These are phyloP conservation scores for Bombus haemorrhoidalis DNA, from an alignment of 1,140 invertebrate species.

Conservation along the genomic window DNA sequence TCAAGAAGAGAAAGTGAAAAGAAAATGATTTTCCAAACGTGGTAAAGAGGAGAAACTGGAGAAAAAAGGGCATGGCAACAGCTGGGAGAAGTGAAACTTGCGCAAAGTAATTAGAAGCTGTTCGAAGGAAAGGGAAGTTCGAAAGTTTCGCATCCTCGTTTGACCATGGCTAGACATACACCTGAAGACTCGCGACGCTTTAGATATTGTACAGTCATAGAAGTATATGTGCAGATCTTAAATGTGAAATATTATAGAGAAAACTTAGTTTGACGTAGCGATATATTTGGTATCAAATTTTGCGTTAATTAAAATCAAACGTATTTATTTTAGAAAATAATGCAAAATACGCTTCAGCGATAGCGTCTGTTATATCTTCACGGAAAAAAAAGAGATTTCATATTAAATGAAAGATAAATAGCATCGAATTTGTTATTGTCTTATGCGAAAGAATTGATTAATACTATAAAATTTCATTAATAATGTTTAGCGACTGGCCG, in stretches of 20 bases:
- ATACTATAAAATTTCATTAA: too few species aligned
- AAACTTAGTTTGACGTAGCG: too few species aligned
- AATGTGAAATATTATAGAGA: background rate
- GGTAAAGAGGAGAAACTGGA: background rate
- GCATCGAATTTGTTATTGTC: too few species aligned
- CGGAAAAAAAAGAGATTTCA: too few species aligned
- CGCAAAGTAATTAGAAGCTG: constrained; percentile 25
- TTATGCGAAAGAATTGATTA: too few species aligned
- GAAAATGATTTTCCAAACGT: constrained; percentile 11
- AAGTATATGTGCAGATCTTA: background rate
- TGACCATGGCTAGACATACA: background rate
- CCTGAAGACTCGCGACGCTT: background rate
- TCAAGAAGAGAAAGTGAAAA: constrained; percentile 24
- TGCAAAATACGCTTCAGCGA: too few species aligned
- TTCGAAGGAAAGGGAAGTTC: background rate
- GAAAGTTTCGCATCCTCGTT: background rate
- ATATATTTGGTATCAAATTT: too few species aligned
- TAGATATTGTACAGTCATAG: background rate
- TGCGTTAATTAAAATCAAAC: too few species aligned
- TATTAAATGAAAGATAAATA: too few species aligned
- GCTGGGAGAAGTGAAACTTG: constrained; percentile 7
- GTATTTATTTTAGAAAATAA: too few species aligned
- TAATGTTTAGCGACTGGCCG: background rate
- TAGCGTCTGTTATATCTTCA: too few species aligned
- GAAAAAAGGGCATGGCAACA: background rate